phyloP scores from a whole-genome alignment of 2,113 vertebrate genomes.

The Ramphastos sulfuratus region DNA sequence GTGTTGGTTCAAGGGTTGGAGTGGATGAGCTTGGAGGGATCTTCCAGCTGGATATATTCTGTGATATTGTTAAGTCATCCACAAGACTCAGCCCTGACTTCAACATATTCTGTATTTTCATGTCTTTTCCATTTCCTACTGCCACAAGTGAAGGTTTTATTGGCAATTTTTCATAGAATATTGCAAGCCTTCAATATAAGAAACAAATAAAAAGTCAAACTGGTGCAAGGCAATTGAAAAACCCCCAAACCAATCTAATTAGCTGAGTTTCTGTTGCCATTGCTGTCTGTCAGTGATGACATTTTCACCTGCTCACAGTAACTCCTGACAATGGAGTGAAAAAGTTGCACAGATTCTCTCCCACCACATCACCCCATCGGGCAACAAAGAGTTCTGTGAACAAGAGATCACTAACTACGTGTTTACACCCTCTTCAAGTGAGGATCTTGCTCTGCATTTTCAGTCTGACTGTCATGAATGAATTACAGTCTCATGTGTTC shows the following conservation, averaged over 20 bases:
- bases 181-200: not conserved
- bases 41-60: too few species aligned
- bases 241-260: too few species aligned
- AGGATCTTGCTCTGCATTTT: not conserved
- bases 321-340: not conserved
- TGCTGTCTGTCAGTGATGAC: not conserved
- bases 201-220: not conserved
- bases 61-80: not conserved
- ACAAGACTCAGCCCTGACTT: not conserved
- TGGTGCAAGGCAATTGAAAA: not conserved
- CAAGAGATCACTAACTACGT: not conserved
- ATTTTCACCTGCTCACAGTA: not conserved
- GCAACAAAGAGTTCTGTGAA: not conserved
- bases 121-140: not conserved
- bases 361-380: rapidly evolving
- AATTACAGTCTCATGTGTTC: rapidly evolving
- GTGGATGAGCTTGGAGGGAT: too few species aligned
- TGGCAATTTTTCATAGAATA: not conserved
- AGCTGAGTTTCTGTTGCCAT: not conserved
- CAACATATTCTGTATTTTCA: not conserved
- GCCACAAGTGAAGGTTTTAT: not conserved
- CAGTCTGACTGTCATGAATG: not conserved
- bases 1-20: too few species aligned
- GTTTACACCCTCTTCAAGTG: not conserved
- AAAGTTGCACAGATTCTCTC: too few species aligned